phyloP scores from a whole-genome alignment of 2,113 vertebrate species.

The Euleptes europaea region DNA sequence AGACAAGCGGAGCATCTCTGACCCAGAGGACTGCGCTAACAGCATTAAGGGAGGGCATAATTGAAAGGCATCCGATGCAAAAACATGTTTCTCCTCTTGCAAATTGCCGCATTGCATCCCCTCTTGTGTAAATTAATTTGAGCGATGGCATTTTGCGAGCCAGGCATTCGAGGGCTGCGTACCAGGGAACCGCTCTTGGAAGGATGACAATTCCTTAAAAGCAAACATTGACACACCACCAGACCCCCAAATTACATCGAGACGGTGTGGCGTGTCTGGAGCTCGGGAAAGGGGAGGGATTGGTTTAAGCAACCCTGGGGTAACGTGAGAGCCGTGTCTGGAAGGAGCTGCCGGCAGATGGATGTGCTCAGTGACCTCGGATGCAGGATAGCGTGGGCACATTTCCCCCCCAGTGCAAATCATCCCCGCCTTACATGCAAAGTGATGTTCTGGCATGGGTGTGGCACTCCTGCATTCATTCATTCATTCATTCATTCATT shows the following conservation, averaged over 20 bases:
- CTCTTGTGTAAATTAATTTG: constrained; percentile 45
- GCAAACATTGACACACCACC: constrained; percentile 35
- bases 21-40: constrained; percentile 13
- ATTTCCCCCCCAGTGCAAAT: not conserved
- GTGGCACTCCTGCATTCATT: not conserved
- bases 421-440: not conserved
- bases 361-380: not conserved
- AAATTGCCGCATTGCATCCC: constrained; percentile 36
- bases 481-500: not conserved
- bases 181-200: not conserved
- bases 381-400: not conserved
- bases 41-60: constrained; percentile 23
- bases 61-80: constrained; percentile 26
- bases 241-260: constrained; percentile 49
- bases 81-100: constrained; percentile 27
- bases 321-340: not conserved
- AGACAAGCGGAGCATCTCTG: constrained; percentile 20
- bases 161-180: not conserved
- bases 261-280: constrained; percentile 39
- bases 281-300: constrained; percentile 36
- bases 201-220: constrained; percentile 42
- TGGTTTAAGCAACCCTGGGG: constrained; percentile 13
- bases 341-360: not conserved
- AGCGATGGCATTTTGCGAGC: constrained; percentile 1
- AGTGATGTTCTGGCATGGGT: too few relatives aligned